phyloP scores from a whole-genome alignment of 2,888 invertebrate species.

The Cephus pygmeus region DNA sequence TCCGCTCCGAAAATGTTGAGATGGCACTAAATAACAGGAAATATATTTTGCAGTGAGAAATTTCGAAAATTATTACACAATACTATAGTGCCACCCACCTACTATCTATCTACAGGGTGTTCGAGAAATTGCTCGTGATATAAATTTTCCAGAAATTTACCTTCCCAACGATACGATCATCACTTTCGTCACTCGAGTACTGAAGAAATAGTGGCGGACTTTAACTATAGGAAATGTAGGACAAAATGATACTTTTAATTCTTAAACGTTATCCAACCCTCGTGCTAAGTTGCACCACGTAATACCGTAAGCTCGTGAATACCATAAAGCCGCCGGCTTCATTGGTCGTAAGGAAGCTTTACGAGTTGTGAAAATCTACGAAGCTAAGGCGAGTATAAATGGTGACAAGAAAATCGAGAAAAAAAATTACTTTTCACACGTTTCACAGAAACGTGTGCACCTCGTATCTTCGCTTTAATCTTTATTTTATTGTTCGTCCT shows the following conservation, averaged over 20 bases:
- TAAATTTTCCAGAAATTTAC: neutral
- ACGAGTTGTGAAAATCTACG: too few species aligned
- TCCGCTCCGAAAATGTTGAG: neutral
- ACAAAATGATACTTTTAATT: too few species aligned
- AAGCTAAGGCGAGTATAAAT: too few species aligned
- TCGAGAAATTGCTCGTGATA: neutral
- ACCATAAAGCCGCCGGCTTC: too few species aligned
- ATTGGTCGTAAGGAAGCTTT: too few species aligned
- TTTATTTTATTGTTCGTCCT: neutral
- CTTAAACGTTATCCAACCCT: too few species aligned
- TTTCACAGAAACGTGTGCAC: neutral
- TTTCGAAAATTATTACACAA: neutral
- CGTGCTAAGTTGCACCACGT: too few species aligned
- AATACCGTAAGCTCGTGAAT: too few species aligned
- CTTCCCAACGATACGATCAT: neutral
- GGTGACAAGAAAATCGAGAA: too few species aligned
- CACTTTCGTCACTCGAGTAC: too few species aligned
- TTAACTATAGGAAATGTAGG: too few species aligned
- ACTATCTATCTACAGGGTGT: neutral
- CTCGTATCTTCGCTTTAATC: neutral
- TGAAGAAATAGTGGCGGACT: too few species aligned
- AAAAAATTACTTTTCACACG: neutral
- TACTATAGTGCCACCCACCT: neutral
- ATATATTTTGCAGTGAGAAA: neutral
- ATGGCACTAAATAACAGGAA: neutral